Base-by-base conservation (phyloP, 2,888 invertebrate genomes). In the Stenichneumon culpator region DNA sequence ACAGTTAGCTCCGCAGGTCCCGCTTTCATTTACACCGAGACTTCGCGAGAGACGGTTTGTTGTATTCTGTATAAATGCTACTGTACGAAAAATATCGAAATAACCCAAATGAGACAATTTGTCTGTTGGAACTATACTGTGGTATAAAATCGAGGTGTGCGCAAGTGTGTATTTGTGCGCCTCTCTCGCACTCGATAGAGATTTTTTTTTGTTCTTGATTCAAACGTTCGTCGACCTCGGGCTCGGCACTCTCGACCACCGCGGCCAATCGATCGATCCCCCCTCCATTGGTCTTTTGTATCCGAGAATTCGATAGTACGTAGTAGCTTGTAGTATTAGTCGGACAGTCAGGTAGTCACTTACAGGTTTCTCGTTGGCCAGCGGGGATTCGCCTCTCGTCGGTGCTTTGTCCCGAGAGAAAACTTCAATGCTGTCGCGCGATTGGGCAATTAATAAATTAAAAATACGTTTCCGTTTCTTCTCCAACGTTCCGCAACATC, bases 181-280 rank as follows among this genome's bases (percentile, higher is more conserved):
- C 19, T 7, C 74, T 67, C 63, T 70, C 57, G 25, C 36, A 28
- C 22, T 9, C 1, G 65, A n/a, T 19, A 9, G 0, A n/a, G 14
- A 25, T n/a, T 68, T 54, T 25, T 57, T 52, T 63, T 68, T 68
- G 28, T 65, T 28, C 39, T 65, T 50, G 32, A 65, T 79, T 22
- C 63, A 54, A 68, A 67, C 67, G 80, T 67, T 73, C 73, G 80
- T 44, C 65, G 67, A 80, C 75, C 75, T 75, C 63, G 65, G 25
- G 25, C 74, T 47, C 69, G 74, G 11, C 50, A 39, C 60, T 80
- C 67, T 32, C 60, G 72, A 81, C 73, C 75, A 63, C 68, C 72
- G 80, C 77, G 32, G 70, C 83, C 75, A 79, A 83, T 83, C 79
- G 74, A 75, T 79, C 60, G 68, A 11, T 14, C 19, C 22, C 69